phyloP scores from a whole-genome alignment of 2,797 vertebrate species.

The Enteromius paludinosus region DNA sequence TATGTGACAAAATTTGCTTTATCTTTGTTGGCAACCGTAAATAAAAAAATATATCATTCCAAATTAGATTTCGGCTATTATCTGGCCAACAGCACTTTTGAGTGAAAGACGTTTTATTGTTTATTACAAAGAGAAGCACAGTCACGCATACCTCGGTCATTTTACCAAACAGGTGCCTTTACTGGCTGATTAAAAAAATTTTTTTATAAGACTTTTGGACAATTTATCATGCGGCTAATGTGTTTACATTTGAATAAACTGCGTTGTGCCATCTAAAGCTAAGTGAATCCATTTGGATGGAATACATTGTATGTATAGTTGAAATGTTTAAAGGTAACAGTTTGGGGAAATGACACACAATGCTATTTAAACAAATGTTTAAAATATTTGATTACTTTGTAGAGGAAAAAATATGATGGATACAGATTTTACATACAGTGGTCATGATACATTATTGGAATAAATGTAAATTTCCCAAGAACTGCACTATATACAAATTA shows the following conservation, averaged over 20 bases:
- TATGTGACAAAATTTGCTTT: slow-evolving; percentile 48
- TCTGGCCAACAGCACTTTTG: slow-evolving; percentile 17
- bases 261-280: not conserved
- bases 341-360: not conserved
- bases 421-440: not conserved
- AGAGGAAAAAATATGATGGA: not conserved
- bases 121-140: slow-evolving; percentile 26
- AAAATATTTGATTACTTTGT: not conserved
- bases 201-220: not conserved
- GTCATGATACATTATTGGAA: not conserved
- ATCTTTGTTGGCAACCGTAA: slow-evolving; percentile 44
- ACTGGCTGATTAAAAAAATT: too few species aligned
- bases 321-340: not conserved
- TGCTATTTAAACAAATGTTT: not conserved
- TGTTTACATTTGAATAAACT: slow-evolving; percentile 1
- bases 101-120: not conserved
- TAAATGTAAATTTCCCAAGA: too few species aligned
- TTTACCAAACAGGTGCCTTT: not conserved
- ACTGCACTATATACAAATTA: too few species aligned
- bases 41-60: slow-evolving; percentile 43
- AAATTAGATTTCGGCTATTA: slow-evolving; percentile 40
- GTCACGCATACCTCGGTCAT: not conserved
- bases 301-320: not conserved
- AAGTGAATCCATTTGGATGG: not conserved
- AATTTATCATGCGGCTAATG: not conserved